Conservation (phyloP, 2,888 invertebrate species). For the Nipponacmea schrenckii region DNA sequence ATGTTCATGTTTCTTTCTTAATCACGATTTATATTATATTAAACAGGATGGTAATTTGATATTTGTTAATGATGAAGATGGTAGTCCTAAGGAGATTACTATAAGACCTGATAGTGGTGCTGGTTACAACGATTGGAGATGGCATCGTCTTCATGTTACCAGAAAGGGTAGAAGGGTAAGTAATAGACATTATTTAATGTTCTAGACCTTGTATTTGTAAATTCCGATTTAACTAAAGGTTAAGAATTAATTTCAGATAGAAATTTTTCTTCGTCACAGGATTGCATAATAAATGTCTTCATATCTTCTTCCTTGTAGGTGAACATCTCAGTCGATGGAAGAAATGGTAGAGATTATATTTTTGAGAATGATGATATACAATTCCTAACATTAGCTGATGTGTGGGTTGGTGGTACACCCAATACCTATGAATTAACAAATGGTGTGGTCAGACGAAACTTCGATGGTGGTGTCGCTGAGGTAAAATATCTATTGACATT, state of each 20-base stretch:
- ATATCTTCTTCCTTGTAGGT: constrained; percentile 34
- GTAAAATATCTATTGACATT: constrained; percentile 37
- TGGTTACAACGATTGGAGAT: constrained; percentile 45
- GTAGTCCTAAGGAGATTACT: constrained; percentile 31
- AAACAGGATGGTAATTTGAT: constrained; percentile 52
- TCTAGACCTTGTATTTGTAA: too few relatives aligned
- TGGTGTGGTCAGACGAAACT: constrained; percentile 40
- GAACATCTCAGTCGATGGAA: constrained; percentile 51
- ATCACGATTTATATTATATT: background rate
- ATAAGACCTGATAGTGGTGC: constrained; percentile 30
- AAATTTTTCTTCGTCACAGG: too few relatives aligned
- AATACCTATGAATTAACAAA: constrained; percentile 42
- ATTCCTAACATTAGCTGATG: constrained; percentile 45
- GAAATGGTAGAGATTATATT: constrained; percentile 32
- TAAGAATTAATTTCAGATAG: too few relatives aligned
- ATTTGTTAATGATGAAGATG: constrained; percentile 49
- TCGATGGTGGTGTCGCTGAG: constrained; percentile 56
- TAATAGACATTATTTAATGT: background rate
- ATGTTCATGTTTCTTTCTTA: background rate
- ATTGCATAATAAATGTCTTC: too few relatives aligned
- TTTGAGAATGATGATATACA: constrained; percentile 32
- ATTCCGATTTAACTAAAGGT: too few relatives aligned
- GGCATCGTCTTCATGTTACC: constrained; percentile 44
- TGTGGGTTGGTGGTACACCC: constrained; percentile 55
- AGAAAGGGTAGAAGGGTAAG: constrained; percentile 43